These are phyloP conservation scores for Hoplostethus mediterraneus DNA, from an alignment of 2,797 vertebrate species.

Conservation along the genomic window DNA sequence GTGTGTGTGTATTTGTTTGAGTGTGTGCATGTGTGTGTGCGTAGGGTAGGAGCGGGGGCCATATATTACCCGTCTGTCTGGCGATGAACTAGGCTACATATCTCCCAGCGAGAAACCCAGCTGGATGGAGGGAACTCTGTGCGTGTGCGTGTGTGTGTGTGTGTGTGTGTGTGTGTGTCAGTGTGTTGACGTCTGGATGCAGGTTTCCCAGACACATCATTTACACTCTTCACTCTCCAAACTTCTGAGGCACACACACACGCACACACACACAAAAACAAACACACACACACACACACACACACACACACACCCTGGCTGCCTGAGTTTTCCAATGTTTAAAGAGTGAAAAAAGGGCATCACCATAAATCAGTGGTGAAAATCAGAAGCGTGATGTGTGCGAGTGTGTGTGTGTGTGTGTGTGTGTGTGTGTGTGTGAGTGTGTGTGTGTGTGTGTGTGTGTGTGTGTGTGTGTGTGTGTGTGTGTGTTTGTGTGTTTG, in stretches of 20 bases:
- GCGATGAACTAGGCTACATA: constrained; percentile 73
- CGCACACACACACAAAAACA: neutral
- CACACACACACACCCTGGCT: constrained; percentile 50
- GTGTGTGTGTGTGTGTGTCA: constrained; percentile 44
- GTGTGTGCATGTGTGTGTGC: constrained; percentile 33
- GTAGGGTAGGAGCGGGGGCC: constrained; percentile 55
- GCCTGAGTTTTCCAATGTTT: constrained; percentile 77
- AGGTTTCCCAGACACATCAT: constrained; percentile 76
- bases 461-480: constrained; percentile 2
- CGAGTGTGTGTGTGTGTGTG: constrained; percentile 4
- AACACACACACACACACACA: neutral
- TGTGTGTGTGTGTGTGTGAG: constrained; percentile 7
- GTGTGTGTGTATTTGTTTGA: constrained; percentile 23
- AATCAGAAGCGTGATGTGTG: constrained; percentile 42
- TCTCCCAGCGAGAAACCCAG: constrained; percentile 76
- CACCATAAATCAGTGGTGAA: constrained; percentile 64
- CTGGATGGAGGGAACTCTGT: constrained; percentile 68
- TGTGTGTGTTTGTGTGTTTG: constrained; percentile 17
- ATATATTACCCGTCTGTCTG: constrained; percentile 79
- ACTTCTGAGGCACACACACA: constrained; percentile 39
- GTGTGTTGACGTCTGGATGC: constrained; percentile 59
- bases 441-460: neutral
- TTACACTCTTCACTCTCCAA: constrained; percentile 67
- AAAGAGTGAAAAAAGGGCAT: constrained; percentile 74
- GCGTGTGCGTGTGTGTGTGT: constrained; percentile 34